phyloP scores from a whole-genome alignment of 2,888 invertebrate species.

The Xestia ashworthii region DNA sequence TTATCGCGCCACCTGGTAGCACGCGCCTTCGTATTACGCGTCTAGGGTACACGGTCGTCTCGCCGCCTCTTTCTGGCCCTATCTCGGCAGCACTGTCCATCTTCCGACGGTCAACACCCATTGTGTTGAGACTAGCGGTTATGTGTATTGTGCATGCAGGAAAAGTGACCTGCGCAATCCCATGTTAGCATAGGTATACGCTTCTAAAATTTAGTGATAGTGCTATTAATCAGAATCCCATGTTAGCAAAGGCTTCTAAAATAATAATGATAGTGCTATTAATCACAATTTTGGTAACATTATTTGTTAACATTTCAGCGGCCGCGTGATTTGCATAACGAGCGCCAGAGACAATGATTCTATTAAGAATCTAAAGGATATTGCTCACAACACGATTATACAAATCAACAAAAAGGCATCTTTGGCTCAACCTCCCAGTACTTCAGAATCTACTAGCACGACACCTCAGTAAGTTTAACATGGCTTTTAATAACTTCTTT shows the following conservation, averaged over 20 bases:
- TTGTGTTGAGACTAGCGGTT: background rate
- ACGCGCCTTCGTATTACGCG: background rate
- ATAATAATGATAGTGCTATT: background rate
- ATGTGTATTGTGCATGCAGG: background rate
- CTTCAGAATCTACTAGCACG: slow-evolving; percentile 73
- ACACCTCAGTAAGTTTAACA: slow-evolving; percentile 73
- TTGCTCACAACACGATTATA: slow-evolving; percentile 94
- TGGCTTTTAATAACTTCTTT: background rate
- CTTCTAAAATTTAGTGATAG: too few relatives aligned
- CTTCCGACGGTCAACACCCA: background rate
- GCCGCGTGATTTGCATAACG: slow-evolving; percentile 97
- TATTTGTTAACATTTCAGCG: slow-evolving; percentile 89
- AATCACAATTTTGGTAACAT: background rate
- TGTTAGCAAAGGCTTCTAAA: too few relatives aligned
- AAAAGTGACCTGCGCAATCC: background rate
- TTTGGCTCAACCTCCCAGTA: slow-evolving; percentile 70
- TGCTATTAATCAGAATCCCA: too few relatives aligned
- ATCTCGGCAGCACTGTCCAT: background rate
- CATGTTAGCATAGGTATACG: background rate
- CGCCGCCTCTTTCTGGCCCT: background rate
- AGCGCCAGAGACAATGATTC: slow-evolving; percentile 96
- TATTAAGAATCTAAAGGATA: slow-evolving; percentile 96
- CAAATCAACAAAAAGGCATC: slow-evolving; percentile 93
- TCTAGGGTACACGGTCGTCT: background rate
- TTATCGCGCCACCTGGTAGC: background rate